phyloP scores from a whole-genome alignment of 2,888 invertebrate species.

The Lasioglossum pauxillum region DNA sequence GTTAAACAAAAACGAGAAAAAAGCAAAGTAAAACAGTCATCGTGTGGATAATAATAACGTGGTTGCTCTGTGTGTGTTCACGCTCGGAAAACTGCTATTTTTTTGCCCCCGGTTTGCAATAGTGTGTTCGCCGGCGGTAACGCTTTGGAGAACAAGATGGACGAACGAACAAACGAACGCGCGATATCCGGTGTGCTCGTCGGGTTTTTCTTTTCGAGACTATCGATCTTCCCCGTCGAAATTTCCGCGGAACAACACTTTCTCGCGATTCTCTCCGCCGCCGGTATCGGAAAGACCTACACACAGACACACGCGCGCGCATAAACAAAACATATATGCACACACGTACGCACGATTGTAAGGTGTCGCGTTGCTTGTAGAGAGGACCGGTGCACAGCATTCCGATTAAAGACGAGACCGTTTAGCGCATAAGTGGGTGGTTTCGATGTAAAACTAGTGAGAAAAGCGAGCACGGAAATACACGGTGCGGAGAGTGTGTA shows the following conservation, averaged over 20 bases:
- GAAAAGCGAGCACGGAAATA: background rate
- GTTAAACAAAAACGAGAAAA: background rate
- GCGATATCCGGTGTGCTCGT: background rate
- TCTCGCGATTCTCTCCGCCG: background rate
- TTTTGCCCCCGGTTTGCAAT: background rate
- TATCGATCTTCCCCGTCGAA: conserved; percentile 3
- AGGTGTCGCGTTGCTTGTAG: conserved; percentile 34
- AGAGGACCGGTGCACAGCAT: conserved; percentile 62
- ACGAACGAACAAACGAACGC: background rate
- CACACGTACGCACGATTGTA: conserved; percentile 34
- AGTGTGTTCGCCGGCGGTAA: conserved; percentile 12
- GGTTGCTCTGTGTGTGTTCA: conserved; percentile 9
- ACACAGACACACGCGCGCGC: background rate
- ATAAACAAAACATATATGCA: background rate
- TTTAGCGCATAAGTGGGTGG: conserved; percentile 52
- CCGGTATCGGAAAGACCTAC: background rate
- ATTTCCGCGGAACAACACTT: background rate
- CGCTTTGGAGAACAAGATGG: conserved; percentile 2
- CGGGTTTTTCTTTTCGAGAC: background rate
- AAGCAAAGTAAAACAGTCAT: background rate
- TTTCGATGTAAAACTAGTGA: conserved; percentile 26
- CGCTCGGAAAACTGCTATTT: background rate
- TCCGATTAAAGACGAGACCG: conserved; percentile 59
- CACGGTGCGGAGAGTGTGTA: conserved; percentile 8
- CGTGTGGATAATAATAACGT: background rate